Conservation (phyloP, 2,113 vertebrate genomes). For the Stercorarius parasiticus region DNA sequence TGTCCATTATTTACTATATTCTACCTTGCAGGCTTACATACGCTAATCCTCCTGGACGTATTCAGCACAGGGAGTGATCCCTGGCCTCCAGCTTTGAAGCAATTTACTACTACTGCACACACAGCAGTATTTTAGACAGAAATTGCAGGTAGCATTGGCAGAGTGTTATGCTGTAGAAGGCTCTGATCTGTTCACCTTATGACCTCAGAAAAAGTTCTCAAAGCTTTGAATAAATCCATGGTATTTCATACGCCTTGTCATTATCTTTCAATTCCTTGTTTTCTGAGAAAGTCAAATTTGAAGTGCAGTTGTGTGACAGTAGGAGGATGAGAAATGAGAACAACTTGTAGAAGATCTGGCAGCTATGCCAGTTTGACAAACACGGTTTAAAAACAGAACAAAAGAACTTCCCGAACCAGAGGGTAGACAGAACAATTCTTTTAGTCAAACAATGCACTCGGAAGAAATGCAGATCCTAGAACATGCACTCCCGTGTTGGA, state of each 20-base stretch:
- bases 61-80: not conserved
- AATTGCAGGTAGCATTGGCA: not conserved
- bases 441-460: not conserved
- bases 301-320: not conserved
- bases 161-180: not conserved
- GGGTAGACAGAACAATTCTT: not conserved
- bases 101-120: not conserved
- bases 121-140: not conserved
- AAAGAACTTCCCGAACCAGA: not conserved
- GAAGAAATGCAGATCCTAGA: not conserved
- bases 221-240: not conserved
- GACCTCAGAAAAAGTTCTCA: not conserved
- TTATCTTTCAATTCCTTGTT: not conserved
- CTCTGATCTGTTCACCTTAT: not conserved
- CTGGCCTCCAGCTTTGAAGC: not conserved
- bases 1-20: not conserved
- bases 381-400: not conserved
- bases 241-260: not conserved
- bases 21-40: not conserved
- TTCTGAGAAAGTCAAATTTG: not conserved
- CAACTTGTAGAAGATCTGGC: not conserved
- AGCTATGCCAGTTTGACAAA: not conserved
- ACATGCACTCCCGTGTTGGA: fast-evolving
- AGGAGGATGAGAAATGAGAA: not conserved
- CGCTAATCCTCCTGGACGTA: not conserved